phyloP scores from a whole-genome alignment of 2,888 invertebrate genomes.

The Eueremaeus valkanovi region DNA sequence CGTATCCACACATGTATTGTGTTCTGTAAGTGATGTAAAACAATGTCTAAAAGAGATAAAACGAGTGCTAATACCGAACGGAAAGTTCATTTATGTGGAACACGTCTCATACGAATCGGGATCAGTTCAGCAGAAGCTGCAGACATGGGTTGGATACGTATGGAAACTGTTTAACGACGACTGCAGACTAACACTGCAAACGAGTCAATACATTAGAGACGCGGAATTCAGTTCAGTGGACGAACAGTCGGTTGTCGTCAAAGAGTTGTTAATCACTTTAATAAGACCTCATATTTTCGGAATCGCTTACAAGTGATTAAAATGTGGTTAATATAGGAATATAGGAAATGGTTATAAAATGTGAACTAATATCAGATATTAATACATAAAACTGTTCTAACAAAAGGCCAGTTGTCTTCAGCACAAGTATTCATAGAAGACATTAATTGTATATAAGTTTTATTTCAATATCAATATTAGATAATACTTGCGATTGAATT shows the following conservation, averaged over 20 bases:
- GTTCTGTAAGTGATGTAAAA: constrained; percentile 48
- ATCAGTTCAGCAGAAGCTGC: constrained; percentile 45
- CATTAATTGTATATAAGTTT: no score
- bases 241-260: constrained; percentile 46
- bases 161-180: constrained; percentile 50
- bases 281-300: constrained; percentile 43
- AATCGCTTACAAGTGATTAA: constrained; percentile 44
- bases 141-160: constrained; percentile 47
- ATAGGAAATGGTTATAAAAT: no score
- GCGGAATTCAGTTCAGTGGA: constrained; percentile 48
- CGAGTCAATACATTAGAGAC: constrained; percentile 45
- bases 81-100: constrained; percentile 49
- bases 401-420: no score
- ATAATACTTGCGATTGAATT: no score
- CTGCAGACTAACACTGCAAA: constrained; percentile 44
- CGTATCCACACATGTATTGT: constrained; percentile 49
- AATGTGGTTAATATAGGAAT: no score
- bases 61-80: constrained; percentile 48
- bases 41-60: constrained; percentile 49
- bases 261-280: constrained; percentile 39
- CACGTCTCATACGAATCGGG: constrained; percentile 48
- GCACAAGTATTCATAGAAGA: no score
- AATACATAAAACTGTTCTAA: no score
- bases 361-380: no score
- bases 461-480: no score